Percentiles rank a stretch among this genome's conserved stretches.
Evolutionary conservation across 2,797 vertebrate species (phyloP).

Genomic region (Pogoniulus pusillus): DNA sequence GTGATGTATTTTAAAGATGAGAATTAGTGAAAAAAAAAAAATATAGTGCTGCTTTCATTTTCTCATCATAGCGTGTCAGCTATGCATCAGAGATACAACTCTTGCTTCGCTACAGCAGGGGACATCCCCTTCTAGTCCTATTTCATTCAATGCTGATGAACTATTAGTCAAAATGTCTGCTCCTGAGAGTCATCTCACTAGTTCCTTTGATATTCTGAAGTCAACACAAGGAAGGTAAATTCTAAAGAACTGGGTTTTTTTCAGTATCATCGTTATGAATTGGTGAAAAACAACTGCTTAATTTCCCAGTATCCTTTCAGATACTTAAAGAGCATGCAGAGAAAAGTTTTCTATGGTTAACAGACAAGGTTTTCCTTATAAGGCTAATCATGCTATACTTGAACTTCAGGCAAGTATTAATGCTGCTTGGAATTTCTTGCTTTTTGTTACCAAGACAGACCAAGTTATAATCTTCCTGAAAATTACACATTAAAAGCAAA

Average conservation of each 20-base stretch:
- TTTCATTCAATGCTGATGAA: background rate
- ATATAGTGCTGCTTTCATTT: background rate
- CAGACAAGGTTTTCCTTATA: background rate
- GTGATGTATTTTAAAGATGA: background rate
- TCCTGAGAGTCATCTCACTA: slow-evolving; percentile 33
- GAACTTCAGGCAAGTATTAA: background rate
- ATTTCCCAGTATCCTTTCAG: slow-evolving; percentile 12
- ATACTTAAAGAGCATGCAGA: background rate
- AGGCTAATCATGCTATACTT: background rate
- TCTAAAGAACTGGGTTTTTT: background rate
- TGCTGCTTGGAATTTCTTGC: background rate
- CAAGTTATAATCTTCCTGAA: background rate
- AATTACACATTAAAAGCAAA: background rate
- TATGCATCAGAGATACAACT: background rate
- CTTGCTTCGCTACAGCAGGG: background rate
- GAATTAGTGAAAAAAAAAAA: background rate
- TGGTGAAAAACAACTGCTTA: background rate
- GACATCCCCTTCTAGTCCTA: background rate
- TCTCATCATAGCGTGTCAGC: background rate
- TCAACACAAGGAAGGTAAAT: background rate
- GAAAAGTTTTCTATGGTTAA: background rate
- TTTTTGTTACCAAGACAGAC: background rate
- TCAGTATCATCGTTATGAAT: background rate
- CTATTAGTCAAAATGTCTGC: slow-evolving; percentile 38
- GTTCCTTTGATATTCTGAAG: background rate